Conservation (phyloP, 2,113 vertebrate species). For the Fukomys damarensis region DNA sequence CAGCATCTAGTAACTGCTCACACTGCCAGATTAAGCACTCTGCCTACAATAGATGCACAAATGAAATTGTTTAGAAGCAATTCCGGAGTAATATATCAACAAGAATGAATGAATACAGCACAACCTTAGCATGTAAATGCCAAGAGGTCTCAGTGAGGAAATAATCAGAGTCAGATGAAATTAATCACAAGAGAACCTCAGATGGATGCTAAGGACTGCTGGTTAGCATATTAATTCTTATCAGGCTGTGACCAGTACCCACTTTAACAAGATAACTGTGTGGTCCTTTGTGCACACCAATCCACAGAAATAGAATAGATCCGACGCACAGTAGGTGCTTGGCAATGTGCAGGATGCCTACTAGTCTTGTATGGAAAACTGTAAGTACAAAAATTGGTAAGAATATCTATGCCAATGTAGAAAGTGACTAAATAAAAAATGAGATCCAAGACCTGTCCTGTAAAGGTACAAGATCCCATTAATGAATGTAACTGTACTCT, state of each 20-base stretch:
- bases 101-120: conserved; percentile 52
- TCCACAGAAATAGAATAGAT: not conserved
- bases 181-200: conserved; percentile 19
- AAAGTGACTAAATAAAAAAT: not conserved
- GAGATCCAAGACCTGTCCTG: too few species aligned
- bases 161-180: conserved; percentile 41
- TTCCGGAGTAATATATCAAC: conserved; percentile 66
- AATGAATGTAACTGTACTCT: too few species aligned
- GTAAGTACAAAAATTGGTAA: not conserved
- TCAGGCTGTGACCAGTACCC: not conserved
- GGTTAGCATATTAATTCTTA: not conserved
- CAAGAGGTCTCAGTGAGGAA: not conserved
- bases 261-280: not conserved
- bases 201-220: not conserved
- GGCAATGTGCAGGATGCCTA: not conserved
- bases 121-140: conserved; percentile 38
- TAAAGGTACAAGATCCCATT: too few species aligned
- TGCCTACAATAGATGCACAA: conserved; percentile 38
- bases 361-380: not conserved
- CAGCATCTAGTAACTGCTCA: not conserved
- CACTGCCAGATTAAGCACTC: not conserved
- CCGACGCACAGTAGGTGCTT: not conserved
- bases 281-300: not conserved
- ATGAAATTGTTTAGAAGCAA: conserved; percentile 56
- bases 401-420: not conserved